Evolutionary conservation across 2,888 invertebrate species (phyloP), one percentile per base, ranked within the genome.

Genomic region (Orchestes rusci): DNA sequence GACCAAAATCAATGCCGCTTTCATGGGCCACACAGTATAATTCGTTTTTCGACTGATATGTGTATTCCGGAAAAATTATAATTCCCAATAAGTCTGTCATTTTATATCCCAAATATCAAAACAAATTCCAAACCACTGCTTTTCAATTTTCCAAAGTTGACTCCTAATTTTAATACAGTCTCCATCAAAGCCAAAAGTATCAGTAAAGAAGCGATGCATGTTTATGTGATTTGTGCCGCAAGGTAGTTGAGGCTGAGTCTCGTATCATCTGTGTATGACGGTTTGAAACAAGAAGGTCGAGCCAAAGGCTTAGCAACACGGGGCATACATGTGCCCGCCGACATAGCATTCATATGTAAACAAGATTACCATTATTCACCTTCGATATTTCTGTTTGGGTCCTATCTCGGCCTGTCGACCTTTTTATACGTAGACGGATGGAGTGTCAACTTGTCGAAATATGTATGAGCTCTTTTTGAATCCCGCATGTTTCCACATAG

Each of bases 271-370:
- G 43, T 31, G 36, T 41, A 45, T 49, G 48, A 48, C 40, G 44
- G 39, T 10, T 7, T 10, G 10, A 7, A 10, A 33, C 39, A 35
- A 13, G 45, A 49, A 48, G 50, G 50, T 48, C 51, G 10, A 27
- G 30, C 43, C 37, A 37, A 40, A 41, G 47, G 47, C 39, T 43
- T 42, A 42, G 39, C 47, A 39, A 43, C 47, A 39, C 46, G 42
- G 45, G 45, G 32, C 45, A 31, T 23, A n/a, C n/a, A n/a, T n/a
- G n/a, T n/a, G n/a, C 23, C 23, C 23, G 5, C 15, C 41, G 20
- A 37, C 54, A 53, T 51, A 59, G 57, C 64, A 65, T 66, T 65
- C 64, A 66, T 64, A 66, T 67, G 66, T 61, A 66, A 67, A 66
- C 60, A 58, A 62, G 63, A 61, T 63, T 60, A 61, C 61, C 62